Conservation (phyloP, 2,888 invertebrate genomes). For the Harpalus rufipes region DNA sequence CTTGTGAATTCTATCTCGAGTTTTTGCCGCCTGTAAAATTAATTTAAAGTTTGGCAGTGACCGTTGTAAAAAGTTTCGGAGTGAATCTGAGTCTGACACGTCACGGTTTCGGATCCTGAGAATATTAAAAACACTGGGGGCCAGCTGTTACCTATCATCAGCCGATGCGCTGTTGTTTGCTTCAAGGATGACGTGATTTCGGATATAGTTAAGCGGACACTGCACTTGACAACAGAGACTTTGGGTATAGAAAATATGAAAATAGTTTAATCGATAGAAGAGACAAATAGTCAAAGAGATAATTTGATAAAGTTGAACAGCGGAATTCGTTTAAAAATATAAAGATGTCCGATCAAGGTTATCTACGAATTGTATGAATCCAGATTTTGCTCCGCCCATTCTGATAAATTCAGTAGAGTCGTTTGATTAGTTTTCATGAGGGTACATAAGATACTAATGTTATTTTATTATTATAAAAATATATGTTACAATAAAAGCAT, state of each 20-base stretch:
- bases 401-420: too few relatives aligned
- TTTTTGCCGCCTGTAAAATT: constrained; percentile 46
- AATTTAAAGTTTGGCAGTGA: constrained; percentile 58
- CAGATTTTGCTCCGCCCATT: too few relatives aligned
- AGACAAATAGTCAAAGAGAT: neutral
- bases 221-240: constrained; percentile 8
- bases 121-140: constrained; percentile 57
- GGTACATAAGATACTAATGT: too few relatives aligned
- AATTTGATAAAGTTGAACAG: constrained; percentile 26
- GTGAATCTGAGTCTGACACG: neutral
- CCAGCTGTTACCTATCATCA: constrained; percentile 59
- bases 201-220: neutral
- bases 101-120: constrained; percentile 38
- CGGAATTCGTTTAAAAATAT: neutral
- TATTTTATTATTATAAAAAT: too few relatives aligned
- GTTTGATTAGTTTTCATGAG: too few relatives aligned
- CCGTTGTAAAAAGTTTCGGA: constrained; percentile 51
- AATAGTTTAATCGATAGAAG: neutral
- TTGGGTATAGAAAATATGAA: neutral
- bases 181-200: constrained; percentile 24
- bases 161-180: constrained; percentile 15
- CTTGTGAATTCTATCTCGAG: neutral
- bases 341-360: too few relatives aligned
- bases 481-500: too few relatives aligned
- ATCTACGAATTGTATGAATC: too few relatives aligned